phyloP scores from a whole-genome alignment of 2,888 invertebrate genomes.

The Aethes cnicana region DNA sequence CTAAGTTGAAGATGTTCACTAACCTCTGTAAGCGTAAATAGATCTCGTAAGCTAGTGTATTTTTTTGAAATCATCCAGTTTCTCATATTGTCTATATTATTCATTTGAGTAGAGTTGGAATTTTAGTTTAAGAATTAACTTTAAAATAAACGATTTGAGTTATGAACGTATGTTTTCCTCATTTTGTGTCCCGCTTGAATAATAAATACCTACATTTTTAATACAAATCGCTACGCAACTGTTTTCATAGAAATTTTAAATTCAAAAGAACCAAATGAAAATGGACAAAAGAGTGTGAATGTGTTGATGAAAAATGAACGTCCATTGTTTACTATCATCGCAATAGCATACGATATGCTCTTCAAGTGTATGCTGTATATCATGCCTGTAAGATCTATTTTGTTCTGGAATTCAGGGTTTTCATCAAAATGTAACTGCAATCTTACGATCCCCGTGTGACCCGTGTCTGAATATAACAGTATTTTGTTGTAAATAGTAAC shows the following conservation, averaged over 20 bases:
- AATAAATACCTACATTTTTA: too few relatives aligned
- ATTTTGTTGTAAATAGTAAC: neutral
- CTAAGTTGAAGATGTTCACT: constrained; percentile 33
- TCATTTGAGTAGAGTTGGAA: too few relatives aligned
- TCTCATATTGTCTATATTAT: too few relatives aligned
- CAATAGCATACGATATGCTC: constrained; percentile 5
- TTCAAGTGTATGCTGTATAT: neutral
- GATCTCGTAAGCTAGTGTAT: too few relatives aligned
- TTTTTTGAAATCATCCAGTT: too few relatives aligned
- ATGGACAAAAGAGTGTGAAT: constrained; percentile 13
- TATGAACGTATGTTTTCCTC: too few relatives aligned
- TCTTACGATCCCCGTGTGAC: constrained; percentile 3
- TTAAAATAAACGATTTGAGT: too few relatives aligned
- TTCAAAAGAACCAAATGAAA: constrained; percentile 21
- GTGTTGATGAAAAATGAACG: constrained; percentile 37
- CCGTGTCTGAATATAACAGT: neutral
- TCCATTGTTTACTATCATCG: constrained; percentile 33
- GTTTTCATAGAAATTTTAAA: constrained; percentile 22
- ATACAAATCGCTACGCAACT: constrained; percentile 9
- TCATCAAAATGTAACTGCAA: neutral
- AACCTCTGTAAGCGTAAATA: too few relatives aligned
- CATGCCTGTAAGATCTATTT: neutral
- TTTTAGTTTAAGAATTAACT: too few relatives aligned
- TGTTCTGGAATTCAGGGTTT: neutral
- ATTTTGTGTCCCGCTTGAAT: too few relatives aligned